A percentile compares a stretch with the other conserved stretches of the same genome.
Conservation (phyloP, 1,140 invertebrate genomes). For the Cylas formicarius region DNA sequence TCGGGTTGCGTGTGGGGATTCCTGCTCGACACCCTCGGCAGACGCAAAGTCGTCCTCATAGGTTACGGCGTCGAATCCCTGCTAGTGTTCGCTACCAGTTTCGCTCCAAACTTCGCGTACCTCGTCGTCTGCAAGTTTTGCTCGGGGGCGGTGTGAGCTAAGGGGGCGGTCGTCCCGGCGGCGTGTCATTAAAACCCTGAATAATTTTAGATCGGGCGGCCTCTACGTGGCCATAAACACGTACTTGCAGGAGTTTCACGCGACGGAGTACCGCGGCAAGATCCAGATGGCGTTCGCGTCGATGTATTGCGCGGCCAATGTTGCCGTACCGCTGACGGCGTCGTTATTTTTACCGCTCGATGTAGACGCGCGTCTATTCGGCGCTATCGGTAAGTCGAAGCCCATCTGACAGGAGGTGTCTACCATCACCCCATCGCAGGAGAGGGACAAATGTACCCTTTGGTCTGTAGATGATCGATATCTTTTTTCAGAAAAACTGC, state of each 20-base stretch:
- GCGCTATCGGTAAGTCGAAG: constrained; percentile 11
- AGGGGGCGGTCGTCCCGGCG: background rate
- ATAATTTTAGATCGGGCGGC: constrained; percentile 56
- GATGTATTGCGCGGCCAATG: constrained; percentile 50
- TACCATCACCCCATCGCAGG: too few relatives aligned
- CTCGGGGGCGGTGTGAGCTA: constrained; percentile 66
- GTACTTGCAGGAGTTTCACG: constrained; percentile 62
- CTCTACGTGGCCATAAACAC: constrained; percentile 61
- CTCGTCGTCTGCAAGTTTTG: constrained; percentile 66
- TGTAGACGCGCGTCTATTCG: constrained; percentile 11
- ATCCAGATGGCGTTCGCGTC: constrained; percentile 56
- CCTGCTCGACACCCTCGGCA: constrained; percentile 67
- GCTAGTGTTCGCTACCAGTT: constrained; percentile 56
- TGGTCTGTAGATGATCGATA: too few relatives aligned
- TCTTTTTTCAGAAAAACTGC: too few relatives aligned
- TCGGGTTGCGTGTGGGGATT: constrained; percentile 78
- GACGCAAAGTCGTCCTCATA: constrained; percentile 60
- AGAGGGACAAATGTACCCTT: too few relatives aligned
- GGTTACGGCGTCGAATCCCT: constrained; percentile 65
- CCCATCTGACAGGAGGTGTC: background rate
- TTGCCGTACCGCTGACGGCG: constrained; percentile 30
- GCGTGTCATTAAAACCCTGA: background rate
- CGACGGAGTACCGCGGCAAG: constrained; percentile 51
- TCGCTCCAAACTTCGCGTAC: constrained; percentile 63
- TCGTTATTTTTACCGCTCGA: constrained; percentile 23